Evolutionary conservation across 2,797 vertebrate species (phyloP).

Genomic region (Labeo calbasu): DNA sequence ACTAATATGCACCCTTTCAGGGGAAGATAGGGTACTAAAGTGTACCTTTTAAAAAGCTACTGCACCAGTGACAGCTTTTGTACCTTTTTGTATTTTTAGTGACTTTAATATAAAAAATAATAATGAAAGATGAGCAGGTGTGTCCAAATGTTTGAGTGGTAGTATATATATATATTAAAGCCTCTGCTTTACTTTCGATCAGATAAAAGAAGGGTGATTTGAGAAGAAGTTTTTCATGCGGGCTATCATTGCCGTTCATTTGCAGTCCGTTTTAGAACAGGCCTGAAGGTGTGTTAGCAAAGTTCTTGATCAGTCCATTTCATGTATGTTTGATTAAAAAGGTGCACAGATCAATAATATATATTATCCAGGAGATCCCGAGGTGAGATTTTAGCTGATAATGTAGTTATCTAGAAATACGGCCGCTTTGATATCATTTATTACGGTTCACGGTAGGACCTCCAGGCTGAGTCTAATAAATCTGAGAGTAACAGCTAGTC

Average conservation of each 20-base stretch:
- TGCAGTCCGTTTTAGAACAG: conserved; percentile 21
- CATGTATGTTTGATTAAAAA: conserved; percentile 76
- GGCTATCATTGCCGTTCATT: conserved; percentile 13
- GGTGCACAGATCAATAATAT: conserved; percentile 61
- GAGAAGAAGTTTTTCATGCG: conserved; percentile 3
- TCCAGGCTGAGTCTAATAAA: conserved; percentile 63
- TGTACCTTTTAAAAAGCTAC: too few species aligned
- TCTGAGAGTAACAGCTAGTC: conserved; percentile 64
- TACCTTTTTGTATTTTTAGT: neutral
- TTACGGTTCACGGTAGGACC: conserved; percentile 61
- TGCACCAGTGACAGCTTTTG: too few species aligned
- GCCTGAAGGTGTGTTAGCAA: conserved; percentile 43
- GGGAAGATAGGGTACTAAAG: too few species aligned
- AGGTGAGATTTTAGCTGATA: conserved; percentile 72
- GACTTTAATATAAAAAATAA: neutral
- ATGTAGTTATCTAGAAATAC: conserved; percentile 75
- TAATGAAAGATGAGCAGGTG: neutral
- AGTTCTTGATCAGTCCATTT: conserved; percentile 45
- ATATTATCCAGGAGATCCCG: conserved; percentile 80
- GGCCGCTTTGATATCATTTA: conserved; percentile 65
- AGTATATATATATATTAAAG: neutral
- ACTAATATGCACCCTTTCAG: too few species aligned
- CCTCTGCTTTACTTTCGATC: neutral
- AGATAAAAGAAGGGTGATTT: neutral
- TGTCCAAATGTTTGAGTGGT: neutral